Evolutionary conservation across 53 echinoderm and acorn worm species (phyloP), one percentile per base, ranked within the genome.

Genomic region (Apostichopus leukothele): DNA sequence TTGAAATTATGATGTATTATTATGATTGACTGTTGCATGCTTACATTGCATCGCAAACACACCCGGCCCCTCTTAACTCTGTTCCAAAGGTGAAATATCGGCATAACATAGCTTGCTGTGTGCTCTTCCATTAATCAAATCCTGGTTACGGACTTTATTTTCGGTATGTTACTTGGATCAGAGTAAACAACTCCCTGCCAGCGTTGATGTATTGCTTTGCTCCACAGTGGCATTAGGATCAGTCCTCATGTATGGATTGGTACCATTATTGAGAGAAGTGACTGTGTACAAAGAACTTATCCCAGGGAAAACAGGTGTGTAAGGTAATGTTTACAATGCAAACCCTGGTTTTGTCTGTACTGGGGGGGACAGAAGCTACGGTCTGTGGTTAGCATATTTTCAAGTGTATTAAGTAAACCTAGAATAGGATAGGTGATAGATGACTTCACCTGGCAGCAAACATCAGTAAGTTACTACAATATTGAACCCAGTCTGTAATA

Each of bases 61-160:
- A n/a, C 12, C 63, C 16, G 63, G 12, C 16, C 63, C 16, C 63
- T 18, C 18, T 71, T 71, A 71, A 19, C 71, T 71, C 71, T 71
- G 71, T 71, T 71, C 71, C 71, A 71, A 71, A 71, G 71, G 71
- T 71, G 71, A 71, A 71, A 71, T 71, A 71, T 71, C 16, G 71
- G 16, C 18, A 71, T 71, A 71, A 71, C 71, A 71, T 71, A 19
- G 71, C 71, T n/a, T 81, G 22, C 18, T 59, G 25, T 81, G 22
- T 54, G 18, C 60, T 20, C 55, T 81, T 59, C 60, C 14, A 81
- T 81, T 81, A 81, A 81, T 81, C 81, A 81, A 54, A 54, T 81
- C 22, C 22, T 59, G 21, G 81, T 81, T 52, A 21, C 55, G n/a
- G 13, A 79, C 39, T 19, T 5, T 51, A 13, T 50, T 53, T 27